Conservation (phyloP, 2,113 vertebrate species). For the Carlito syrichta region DNA sequence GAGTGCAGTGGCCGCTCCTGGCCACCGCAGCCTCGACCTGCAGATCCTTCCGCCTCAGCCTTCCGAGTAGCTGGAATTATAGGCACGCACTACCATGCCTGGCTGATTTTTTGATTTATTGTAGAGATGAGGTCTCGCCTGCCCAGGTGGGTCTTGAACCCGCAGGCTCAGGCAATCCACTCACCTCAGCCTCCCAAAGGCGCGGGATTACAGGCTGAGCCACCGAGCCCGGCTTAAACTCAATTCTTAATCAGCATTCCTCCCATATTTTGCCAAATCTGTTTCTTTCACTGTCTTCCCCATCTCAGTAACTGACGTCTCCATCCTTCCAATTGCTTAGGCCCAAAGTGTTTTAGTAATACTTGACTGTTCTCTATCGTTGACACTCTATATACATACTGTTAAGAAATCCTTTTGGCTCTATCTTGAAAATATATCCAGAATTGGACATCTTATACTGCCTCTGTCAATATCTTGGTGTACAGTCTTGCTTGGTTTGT, state of each 20-base stretch:
- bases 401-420: slow-evolving; percentile 3
- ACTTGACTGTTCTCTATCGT: not conserved
- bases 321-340: not conserved
- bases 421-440: not conserved
- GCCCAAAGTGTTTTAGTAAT: not conserved
- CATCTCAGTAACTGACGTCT: not conserved
- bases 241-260: not conserved
- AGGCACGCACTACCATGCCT: too few relatives aligned
- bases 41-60: too few relatives aligned
- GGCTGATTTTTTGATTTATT: too few relatives aligned
- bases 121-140: too few relatives aligned
- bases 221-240: too few relatives aligned
- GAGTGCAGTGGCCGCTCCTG: too few relatives aligned
- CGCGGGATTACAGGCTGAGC: too few relatives aligned
- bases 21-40: too few relatives aligned
- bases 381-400: not conserved
- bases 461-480: not conserved
- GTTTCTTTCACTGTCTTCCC: not conserved
- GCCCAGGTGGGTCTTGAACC: too few relatives aligned
- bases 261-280: not conserved
- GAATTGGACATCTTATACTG: not conserved
- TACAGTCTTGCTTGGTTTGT: not conserved
- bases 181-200: too few relatives aligned
- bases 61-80: too few relatives aligned
- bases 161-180: too few relatives aligned